phyloP scores from a whole-genome alignment of 2,113 vertebrate species.

The Gadus macrocephalus region DNA sequence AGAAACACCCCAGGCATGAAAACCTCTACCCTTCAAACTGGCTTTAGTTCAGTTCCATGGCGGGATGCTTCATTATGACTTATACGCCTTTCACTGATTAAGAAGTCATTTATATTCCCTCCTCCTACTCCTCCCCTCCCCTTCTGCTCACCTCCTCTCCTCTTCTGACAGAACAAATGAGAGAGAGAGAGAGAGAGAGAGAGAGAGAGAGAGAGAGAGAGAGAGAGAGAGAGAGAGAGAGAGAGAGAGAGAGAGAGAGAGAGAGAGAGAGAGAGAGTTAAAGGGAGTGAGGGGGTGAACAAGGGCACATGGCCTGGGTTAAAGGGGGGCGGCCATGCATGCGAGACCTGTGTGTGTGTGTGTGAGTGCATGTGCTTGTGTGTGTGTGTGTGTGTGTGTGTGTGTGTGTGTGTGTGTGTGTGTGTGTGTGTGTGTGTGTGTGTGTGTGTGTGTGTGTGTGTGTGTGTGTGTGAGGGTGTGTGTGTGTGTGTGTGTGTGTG shows the following conservation, averaged over 20 bases:
- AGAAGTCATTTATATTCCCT: conserved; percentile 58
- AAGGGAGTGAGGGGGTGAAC: conserved; percentile 34
- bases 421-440: conserved; percentile 34
- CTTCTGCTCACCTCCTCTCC: no score
- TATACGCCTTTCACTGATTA: conserved; percentile 50
- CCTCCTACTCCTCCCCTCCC: no score
- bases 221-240: conserved; percentile 29
- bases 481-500: conserved; percentile 40
- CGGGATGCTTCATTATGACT: conserved; percentile 29
- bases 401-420: conserved; percentile 45
- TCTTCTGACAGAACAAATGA: no score
- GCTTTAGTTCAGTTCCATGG: conserved; percentile 19
- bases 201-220: conserved; percentile 31
- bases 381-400: conserved; percentile 33
- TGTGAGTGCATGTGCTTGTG: conserved; percentile 43
- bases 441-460: no score
- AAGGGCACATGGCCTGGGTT: conserved; percentile 54
- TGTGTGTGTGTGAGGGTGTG: not conserved
- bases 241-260: not conserved
- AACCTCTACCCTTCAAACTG: no score
- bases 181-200: not conserved
- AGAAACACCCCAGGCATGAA: no score
- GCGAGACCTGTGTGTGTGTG: conserved; percentile 40
- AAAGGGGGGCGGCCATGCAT: conserved; percentile 64
- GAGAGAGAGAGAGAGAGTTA: conserved; percentile 10